phyloP scores from a whole-genome alignment of 2,888 invertebrate genomes.

The Agrochola circellaris region DNA sequence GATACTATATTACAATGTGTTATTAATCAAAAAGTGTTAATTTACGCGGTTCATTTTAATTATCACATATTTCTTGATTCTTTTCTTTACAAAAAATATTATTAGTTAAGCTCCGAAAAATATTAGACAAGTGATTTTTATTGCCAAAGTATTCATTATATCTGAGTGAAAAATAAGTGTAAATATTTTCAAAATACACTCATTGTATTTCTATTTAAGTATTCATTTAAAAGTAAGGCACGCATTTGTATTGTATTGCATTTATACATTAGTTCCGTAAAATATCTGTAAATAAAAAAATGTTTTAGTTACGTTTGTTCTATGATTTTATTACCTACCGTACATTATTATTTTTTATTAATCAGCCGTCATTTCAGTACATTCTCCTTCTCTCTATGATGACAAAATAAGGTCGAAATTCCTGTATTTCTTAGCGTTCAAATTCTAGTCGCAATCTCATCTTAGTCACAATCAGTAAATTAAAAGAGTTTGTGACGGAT shows the following conservation, averaged over 20 bases:
- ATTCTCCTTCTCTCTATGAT: neutral
- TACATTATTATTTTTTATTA: neutral
- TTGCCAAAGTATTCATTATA: constrained; percentile 41
- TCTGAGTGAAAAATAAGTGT: constrained; percentile 9
- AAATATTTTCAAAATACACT: constrained; percentile 10
- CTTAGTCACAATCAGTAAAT: too few species aligned
- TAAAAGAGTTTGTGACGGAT: too few species aligned
- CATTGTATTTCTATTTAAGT: neutral
- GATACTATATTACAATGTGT: neutral
- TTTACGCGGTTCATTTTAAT: neutral
- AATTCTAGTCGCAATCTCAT: too few species aligned
- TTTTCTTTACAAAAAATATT: too few species aligned
- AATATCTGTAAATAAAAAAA: neutral
- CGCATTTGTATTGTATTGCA: neutral
- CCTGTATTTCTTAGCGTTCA: neutral
- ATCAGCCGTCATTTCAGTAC: neutral
- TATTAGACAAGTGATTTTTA: constrained; percentile 1
- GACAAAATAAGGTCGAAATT: too few species aligned
- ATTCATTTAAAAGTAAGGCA: constrained; percentile 1
- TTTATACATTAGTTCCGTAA: neutral
- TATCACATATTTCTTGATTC: neutral
- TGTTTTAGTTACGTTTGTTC: neutral
- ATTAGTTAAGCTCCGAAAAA: neutral
- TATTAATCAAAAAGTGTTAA: neutral
- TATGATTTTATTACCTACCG: neutral